Evolutionary conservation across 37 sponge, comb jelly and placozoan species (phyloP), one percentile per base, ranked within the genome.

Genomic region (Beroe forskalii): DNA sequence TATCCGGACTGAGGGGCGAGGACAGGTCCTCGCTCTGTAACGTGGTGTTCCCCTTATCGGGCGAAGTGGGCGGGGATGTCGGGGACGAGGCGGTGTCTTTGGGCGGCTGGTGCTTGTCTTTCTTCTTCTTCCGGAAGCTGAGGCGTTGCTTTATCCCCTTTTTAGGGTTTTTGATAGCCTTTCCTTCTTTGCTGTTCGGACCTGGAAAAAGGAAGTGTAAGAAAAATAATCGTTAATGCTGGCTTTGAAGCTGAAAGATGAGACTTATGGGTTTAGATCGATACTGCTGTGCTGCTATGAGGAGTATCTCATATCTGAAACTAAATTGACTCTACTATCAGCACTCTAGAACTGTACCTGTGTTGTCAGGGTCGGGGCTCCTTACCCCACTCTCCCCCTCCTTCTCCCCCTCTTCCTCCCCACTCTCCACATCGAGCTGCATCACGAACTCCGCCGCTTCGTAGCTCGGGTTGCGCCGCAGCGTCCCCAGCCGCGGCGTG

Each of bases 361-460:
- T 48, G 12, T 27, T n/a, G 27, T 28, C 55, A 44, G 86, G 86
- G 42, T 12, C 48, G 12, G n/a, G 28, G 25, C 86, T 44, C 24
- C 22, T 44, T 22, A 27, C 25, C 48, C 1, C 30, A n/a, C n/a
- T n/a, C 25, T 80, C 48, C 55, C 55, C 48, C 48, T 80, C 55
- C 30, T 43, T 48, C 40, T 4, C 76, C 66, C 4, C 66, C 28
- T 80, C 86, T 19, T 43, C 55, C 24, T 41, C 86, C 19, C 55
- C 86, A 22, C n/a, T n/a, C 8, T 38, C 40, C 44, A 38, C 86
- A 6, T 38, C 55, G 19, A 33, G 40, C 40, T 80, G 55, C 86
- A 80, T 80, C 3, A 80, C 86, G 30, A 80, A 80, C 86, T 80
- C 86, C n/a, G 86, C 86, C 22, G 86, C 86, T 30, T 80, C 86